phyloP scores from a whole-genome alignment of 2,888 invertebrate species.

The Altica lythri region DNA sequence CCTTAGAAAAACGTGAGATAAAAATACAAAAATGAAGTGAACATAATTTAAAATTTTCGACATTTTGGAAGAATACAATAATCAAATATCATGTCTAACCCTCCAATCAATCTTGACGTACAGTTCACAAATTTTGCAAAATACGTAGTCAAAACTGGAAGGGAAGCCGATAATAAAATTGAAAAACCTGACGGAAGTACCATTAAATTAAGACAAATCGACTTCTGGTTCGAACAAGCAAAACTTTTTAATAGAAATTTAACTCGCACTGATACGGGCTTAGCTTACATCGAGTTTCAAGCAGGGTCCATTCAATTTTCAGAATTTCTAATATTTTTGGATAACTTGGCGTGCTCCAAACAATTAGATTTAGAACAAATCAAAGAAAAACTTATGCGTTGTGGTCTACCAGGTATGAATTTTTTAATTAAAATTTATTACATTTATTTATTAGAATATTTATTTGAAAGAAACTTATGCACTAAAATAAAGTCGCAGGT shows the following conservation, averaged over 20 bases:
- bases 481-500: too few species aligned
- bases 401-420: slow-evolving; percentile 64
- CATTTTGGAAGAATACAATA: background rate
- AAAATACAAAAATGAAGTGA: too few species aligned
- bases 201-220: slow-evolving; percentile 86
- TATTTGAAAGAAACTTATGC: too few species aligned
- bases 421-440: slow-evolving; percentile 3
- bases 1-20: too few species aligned
- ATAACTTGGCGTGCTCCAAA: slow-evolving; percentile 79
- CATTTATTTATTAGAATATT: too few species aligned
- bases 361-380: slow-evolving; percentile 75
- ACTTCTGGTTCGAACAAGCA: slow-evolving; percentile 95
- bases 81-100: background rate
- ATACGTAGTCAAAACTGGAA: slow-evolving; percentile 63
- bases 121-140: slow-evolving; percentile 81
- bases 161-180: slow-evolving; percentile 69
- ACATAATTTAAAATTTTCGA: background rate
- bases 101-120: slow-evolving; percentile 60
- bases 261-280: slow-evolving; percentile 87
- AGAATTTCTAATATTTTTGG: slow-evolving; percentile 67
- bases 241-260: slow-evolving; percentile 73
- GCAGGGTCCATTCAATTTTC: slow-evolving; percentile 46
- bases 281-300: slow-evolving; percentile 87
- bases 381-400: slow-evolving; percentile 75
- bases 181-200: slow-evolving; percentile 63